Conservation (phyloP, 2,888 invertebrate species). For the Polyploca ridens region DNA sequence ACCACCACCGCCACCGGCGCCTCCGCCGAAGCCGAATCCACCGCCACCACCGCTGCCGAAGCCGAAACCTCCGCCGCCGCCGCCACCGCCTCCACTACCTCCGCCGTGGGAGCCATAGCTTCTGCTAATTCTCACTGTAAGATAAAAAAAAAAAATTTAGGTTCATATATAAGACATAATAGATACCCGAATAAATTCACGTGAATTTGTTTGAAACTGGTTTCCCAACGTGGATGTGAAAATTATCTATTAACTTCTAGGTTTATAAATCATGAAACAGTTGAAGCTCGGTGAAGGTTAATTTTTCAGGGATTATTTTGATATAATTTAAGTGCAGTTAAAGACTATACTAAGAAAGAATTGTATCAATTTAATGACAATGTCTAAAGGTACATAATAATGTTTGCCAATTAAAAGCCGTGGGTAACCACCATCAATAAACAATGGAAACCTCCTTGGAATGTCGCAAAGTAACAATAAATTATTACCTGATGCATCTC, state of each 20-base stretch:
- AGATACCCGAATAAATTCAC: too few relatives aligned
- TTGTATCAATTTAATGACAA: not conserved
- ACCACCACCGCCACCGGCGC: constrained; percentile 39
- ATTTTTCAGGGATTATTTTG: too few relatives aligned
- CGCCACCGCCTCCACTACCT: constrained; percentile 46
- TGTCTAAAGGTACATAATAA: not conserved
- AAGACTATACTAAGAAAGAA: too few relatives aligned
- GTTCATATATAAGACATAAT: too few relatives aligned
- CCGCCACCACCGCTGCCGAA: constrained; percentile 45
- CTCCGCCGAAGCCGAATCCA: constrained; percentile 42
- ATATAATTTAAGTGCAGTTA: too few relatives aligned
- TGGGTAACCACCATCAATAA: constrained; percentile 1
- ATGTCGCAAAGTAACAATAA: constrained; percentile 18
- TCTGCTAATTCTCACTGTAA: constrained; percentile 65
- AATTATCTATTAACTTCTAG: too few relatives aligned
- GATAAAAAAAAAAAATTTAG: constrained; percentile 20
- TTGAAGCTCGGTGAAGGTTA: too few relatives aligned
- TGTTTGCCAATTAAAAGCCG: not conserved
- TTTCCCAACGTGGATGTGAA: too few relatives aligned
- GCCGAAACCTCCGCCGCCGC: constrained; percentile 44
- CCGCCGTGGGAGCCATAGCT: constrained; percentile 52
- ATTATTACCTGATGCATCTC: constrained; percentile 53
- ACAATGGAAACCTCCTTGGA: constrained; percentile 11
- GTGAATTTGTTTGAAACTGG: too few relatives aligned
- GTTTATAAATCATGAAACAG: too few relatives aligned